These are phyloP conservation scores for Gnathonemus echidnorhynchus DNA, from an alignment of 2,113 vertebrate genomes.

Conservation along the genomic window DNA sequence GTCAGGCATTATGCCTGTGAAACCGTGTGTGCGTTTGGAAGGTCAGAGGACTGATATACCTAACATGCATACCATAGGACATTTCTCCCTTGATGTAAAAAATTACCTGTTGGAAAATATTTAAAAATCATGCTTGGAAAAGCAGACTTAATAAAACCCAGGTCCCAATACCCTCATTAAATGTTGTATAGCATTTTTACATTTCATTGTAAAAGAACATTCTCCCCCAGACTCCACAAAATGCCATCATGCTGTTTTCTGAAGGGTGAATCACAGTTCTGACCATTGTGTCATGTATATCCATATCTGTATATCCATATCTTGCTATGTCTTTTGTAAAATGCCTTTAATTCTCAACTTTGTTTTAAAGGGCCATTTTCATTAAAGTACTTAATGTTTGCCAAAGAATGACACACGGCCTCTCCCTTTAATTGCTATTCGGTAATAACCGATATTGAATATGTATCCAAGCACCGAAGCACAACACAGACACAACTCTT, in stretches of 20 bases:
- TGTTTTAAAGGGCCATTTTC: background rate
- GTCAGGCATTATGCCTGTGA: background rate
- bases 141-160: background rate
- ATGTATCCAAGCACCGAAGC: conserved; percentile 43
- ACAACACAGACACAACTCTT: conserved; percentile 58
- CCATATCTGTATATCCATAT: background rate
- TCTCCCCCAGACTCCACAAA: background rate
- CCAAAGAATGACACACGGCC: background rate
- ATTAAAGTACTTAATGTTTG: conserved; percentile 8
- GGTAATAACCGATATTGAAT: conserved; percentile 36
- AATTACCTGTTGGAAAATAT: background rate
- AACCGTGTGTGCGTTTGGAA: too few species aligned
- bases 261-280: background rate
- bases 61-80: background rate
- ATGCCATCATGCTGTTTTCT: background rate
- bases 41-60: background rate
- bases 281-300: background rate
- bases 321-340: background rate
- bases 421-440: conserved; percentile 42
- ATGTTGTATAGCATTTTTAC: background rate
- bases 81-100: background rate
- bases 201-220: background rate
- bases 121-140: background rate
- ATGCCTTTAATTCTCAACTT: background rate
- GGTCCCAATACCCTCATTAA: background rate